Percentiles rank a stretch among this genome's conserved stretches.
phyloP scores from a whole-genome alignment of 2,888 invertebrate species.

The Cecidostiba fungosa region DNA sequence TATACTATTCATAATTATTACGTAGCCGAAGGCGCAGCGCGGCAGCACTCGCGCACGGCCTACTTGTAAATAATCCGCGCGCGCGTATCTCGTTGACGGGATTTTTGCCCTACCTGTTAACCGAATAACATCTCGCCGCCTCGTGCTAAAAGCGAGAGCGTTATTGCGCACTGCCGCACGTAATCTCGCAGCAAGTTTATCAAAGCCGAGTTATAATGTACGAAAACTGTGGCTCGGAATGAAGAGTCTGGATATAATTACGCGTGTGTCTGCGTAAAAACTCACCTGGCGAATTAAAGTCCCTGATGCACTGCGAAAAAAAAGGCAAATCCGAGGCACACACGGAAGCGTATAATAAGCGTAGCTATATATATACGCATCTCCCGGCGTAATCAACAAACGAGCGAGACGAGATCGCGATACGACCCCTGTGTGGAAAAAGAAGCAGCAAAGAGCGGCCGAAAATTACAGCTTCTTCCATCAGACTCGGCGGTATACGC shows the following conservation, averaged over 20 bases:
- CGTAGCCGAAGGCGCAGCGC: constrained; percentile 36
- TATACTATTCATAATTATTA: constrained; percentile 52
- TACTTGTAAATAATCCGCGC: constrained; percentile 47
- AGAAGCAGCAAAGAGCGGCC: constrained; percentile 34
- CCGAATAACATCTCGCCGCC: neutral
- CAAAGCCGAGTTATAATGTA: neutral
- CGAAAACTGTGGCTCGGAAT: neutral
- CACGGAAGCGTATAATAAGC: constrained; percentile 19
- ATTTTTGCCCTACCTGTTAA: constrained; percentile 19
- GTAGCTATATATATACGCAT: constrained; percentile 10
- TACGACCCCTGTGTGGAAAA: neutral
- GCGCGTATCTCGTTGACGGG: neutral
- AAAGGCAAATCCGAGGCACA: neutral
- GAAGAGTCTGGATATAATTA: no score
- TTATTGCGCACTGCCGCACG: neutral
- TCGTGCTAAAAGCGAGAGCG: neutral
- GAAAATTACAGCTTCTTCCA: constrained; percentile 61
- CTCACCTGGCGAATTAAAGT: neutral
- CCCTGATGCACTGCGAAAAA: neutral
- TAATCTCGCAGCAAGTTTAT: neutral
- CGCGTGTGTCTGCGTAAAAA: neutral
- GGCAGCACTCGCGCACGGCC: neutral
- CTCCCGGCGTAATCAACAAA: constrained; percentile 29
- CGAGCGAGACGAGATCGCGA: constrained; percentile 15
- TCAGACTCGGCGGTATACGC: neutral